These are phyloP conservation scores for Macrotrachela quadricornifera DNA, from an alignment of 1,140 invertebrate genomes.

Conservation along the genomic window DNA sequence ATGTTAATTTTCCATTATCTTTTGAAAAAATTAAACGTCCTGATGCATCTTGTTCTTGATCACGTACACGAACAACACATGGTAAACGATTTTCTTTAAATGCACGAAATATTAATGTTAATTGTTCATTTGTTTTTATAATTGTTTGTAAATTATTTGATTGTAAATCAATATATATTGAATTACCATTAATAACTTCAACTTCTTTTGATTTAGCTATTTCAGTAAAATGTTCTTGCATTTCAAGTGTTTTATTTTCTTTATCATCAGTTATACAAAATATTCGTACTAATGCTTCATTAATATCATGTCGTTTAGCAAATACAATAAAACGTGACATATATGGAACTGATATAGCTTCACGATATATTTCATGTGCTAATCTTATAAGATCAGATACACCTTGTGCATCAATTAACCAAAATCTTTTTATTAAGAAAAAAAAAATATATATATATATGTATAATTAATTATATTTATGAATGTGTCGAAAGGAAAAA, in stretches of 20 bases:
- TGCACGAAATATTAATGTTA: constrained; percentile 83
- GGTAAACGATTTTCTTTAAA: constrained; percentile 89
- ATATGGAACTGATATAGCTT: constrained; percentile 91
- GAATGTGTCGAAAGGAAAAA: no score
- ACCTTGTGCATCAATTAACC: constrained; percentile 98
- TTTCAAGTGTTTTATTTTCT: constrained; percentile 89
- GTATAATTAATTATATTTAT: no score
- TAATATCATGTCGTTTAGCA: constrained; percentile 69
- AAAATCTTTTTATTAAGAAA: no score
- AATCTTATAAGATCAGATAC: constrained; percentile 85
- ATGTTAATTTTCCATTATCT: constrained; percentile 38
- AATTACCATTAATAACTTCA: constrained; percentile 92
- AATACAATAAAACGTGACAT: constrained; percentile 97
- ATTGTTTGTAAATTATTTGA: constrained; percentile 29
- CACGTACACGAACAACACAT: constrained; percentile 74
- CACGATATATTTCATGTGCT: constrained; percentile 90
- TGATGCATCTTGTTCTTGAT: constrained; percentile 67
- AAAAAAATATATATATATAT: no score
- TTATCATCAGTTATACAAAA: constrained; percentile 99
- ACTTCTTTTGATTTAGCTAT: constrained; percentile 92
- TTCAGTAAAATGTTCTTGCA: constrained; percentile 85
- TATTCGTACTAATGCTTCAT: constrained; percentile 79
- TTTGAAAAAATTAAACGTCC: constrained; percentile 88
- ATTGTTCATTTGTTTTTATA: constrained; percentile 42
- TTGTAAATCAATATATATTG: constrained; percentile 54